Conservation (phyloP, 1,140 invertebrate genomes). For the Thrips palmi region DNA sequence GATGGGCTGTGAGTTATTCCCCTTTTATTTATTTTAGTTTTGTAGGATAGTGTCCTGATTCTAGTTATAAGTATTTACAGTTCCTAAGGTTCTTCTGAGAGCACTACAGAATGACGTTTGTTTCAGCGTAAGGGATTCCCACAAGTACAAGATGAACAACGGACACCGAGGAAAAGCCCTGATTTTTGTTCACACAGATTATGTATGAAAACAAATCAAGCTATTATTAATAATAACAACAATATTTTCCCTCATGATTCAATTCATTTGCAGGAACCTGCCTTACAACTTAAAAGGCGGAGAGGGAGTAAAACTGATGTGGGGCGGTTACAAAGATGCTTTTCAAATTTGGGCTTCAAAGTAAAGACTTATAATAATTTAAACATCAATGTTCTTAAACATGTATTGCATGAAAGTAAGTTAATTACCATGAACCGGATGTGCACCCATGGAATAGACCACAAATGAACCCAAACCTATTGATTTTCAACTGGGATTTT, state of each 20-base stretch:
- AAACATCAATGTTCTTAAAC: constrained; percentile 40
- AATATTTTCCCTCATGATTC: too few relatives aligned
- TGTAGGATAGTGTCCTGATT: too few relatives aligned
- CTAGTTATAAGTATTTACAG: too few relatives aligned
- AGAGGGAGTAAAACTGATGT: constrained; percentile 31
- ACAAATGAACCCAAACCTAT: too few relatives aligned
- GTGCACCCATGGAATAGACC: too few relatives aligned
- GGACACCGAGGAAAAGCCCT: constrained; percentile 60
- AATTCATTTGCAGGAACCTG: too few relatives aligned
- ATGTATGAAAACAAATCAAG: too few relatives aligned
- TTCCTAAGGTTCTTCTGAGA: too few relatives aligned
- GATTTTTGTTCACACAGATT: constrained; percentile 81
- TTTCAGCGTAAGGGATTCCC: constrained; percentile 42
- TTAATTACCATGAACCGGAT: background rate
- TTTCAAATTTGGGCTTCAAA: constrained; percentile 52
- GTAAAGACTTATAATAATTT: constrained; percentile 36
- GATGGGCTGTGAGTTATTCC: too few relatives aligned
- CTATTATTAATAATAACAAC: too few relatives aligned
- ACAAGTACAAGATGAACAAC: constrained; percentile 77
- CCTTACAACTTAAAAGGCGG: constrained; percentile 34
- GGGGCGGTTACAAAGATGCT: constrained; percentile 28
- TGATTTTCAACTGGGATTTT: background rate
- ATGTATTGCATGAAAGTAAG: constrained; percentile 38
- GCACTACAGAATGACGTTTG: too few relatives aligned
- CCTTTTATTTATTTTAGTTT: too few relatives aligned